Evolutionary conservation across 2,888 invertebrate species (phyloP), one percentile per base, ranked within the genome.

Genomic region (Morinoia aosen): DNA sequence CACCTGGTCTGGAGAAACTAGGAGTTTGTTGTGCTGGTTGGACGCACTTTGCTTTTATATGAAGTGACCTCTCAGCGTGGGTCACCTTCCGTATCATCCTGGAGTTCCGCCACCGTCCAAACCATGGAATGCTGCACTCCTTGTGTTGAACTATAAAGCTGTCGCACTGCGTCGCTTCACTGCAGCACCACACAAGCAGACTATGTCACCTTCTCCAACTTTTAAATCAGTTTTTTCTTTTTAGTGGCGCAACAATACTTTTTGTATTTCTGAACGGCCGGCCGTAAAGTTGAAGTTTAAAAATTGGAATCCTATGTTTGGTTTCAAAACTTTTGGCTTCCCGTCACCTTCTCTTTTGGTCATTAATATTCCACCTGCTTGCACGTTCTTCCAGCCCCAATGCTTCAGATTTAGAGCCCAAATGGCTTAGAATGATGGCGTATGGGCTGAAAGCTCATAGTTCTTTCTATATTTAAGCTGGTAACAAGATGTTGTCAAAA

Each of bases 11-110:
- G 25, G 56, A 93, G 93, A 93, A 93, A 93, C 93, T 93, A 14
- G 16, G 40, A 25, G 12, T 48, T 90, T 90, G 90, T 40, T 25
- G 90, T 90, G 90, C 48, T 33, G 33, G 40, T 90, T 48, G 90
- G 90, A 40, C 40, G 90, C 90, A 48, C 90, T 48, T 90, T 90
- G 40, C 25, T 90, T 90, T 90, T 90, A 40, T 90, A 33, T 40
- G 90, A 14, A 48, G 0, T 40, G 90, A 40, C 90, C 90, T 40
- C 40, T 48, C 39, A 40, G 40, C 39, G 19, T 16, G 48, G 90
- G 90, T 90, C 90, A 40, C 90, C 90, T 90, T 90, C 90, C 90
- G 90, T 90, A 90, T 90, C 90, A 90, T 76, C 76, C 76, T 76
- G 33, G 76, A 76, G 76, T 33, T 76, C 76, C 76, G 76, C 76